Conservation (phyloP, 2,888 invertebrate species). For the Andrena camellia region DNA sequence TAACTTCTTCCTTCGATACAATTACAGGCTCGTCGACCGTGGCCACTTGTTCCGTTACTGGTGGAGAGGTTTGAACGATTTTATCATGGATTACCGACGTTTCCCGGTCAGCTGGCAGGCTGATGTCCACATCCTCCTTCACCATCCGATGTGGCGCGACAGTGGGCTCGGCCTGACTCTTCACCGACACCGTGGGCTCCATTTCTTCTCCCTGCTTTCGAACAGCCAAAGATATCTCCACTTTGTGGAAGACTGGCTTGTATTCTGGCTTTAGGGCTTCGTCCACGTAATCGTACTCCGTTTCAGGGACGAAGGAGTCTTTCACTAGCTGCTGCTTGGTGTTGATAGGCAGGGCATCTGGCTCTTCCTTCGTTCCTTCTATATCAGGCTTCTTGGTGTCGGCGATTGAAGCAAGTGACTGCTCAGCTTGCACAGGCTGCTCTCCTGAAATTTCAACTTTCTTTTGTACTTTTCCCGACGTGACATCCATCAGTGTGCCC, state of each 20-base stretch:
- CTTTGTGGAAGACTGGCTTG: constrained; percentile 74
- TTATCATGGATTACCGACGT: constrained; percentile 75
- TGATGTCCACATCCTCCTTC: constrained; percentile 80
- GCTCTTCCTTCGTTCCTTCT: not conserved
- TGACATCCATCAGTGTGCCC: not conserved
- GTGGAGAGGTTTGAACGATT: constrained; percentile 76
- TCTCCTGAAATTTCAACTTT: constrained; percentile 65
- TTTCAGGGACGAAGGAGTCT: constrained; percentile 41
- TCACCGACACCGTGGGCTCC: constrained; percentile 77
- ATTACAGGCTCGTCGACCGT: not conserved
- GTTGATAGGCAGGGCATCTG: not conserved
- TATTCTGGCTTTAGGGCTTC: constrained; percentile 70
- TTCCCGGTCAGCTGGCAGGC: constrained; percentile 77
- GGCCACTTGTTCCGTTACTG: constrained; percentile 48
- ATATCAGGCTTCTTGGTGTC: not conserved
- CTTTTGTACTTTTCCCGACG: constrained; percentile 75
- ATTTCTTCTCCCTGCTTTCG: constrained; percentile 71
- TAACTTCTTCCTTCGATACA: constrained; percentile 37
- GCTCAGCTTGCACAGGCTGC: constrained; percentile 1
- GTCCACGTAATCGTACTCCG: constrained; percentile 47
- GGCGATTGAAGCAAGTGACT: too few species aligned
- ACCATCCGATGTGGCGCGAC: constrained; percentile 72
- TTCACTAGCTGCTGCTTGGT: constrained; percentile 53
- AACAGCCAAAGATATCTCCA: constrained; percentile 80
- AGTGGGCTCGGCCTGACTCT: constrained; percentile 76